A percentile compares a stretch with the other conserved stretches of the same genome.
Evolutionary conservation across 2,888 invertebrate species (phyloP).

Genomic region (Diadegma fenestrale): DNA sequence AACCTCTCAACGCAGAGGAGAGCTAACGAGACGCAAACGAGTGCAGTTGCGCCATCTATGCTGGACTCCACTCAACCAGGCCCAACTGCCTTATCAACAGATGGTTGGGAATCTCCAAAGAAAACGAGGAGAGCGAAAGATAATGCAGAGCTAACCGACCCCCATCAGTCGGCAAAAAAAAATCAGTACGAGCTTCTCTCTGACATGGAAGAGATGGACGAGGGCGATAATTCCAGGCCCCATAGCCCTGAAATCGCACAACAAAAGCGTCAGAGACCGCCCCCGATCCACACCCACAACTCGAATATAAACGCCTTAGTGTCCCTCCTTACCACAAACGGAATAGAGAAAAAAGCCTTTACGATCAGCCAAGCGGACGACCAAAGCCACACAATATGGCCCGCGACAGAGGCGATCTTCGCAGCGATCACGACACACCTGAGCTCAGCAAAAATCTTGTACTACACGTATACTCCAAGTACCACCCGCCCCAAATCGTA

Average conservation of each 20-base stretch:
- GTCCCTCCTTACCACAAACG: background rate
- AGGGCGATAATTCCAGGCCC: background rate
- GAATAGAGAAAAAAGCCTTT: background rate
- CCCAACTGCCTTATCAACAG: too few species aligned
- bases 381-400: background rate
- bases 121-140: too few species aligned
- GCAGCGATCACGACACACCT: background rate
- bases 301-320: background rate
- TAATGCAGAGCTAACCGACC: too few species aligned
- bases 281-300: background rate
- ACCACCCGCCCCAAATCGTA: background rate
- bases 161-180: too few species aligned
- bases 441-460: background rate
- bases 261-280: background rate
- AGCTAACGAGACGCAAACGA: too few species aligned
- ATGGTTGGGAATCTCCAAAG: too few species aligned
- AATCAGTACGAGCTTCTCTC: too few species aligned
- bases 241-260: background rate
- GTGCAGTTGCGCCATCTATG: too few species aligned
- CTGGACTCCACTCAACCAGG: too few species aligned
- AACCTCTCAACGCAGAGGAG: too few species aligned
- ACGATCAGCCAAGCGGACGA: constrained; percentile 8
- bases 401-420: background rate
- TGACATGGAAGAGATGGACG: background rate
- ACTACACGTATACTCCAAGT: constrained; percentile 28